Evolutionary conservation across 2,888 invertebrate species (phyloP).

Genomic region (Harpalus rufipes): DNA sequence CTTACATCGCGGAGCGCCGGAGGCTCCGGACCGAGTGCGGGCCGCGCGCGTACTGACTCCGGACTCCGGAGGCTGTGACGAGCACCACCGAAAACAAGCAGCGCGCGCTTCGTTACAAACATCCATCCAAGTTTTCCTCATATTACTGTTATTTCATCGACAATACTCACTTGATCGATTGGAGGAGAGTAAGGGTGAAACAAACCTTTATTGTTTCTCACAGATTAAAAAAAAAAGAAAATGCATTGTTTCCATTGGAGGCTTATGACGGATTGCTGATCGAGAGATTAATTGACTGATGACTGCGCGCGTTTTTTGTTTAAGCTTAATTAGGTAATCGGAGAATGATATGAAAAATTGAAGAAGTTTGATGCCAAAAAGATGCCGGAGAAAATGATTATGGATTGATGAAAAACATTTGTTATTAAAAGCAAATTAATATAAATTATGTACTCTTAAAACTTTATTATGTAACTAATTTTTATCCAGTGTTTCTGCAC

Average conservation of each 20-base stretch:
- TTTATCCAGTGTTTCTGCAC: too few species aligned
- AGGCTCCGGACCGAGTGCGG: slow-evolving; percentile 59
- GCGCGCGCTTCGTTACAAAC: slow-evolving; percentile 51
- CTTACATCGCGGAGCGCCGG: slow-evolving; percentile 43
- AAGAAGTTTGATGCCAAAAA: slow-evolving; percentile 18
- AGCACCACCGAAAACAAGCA: slow-evolving; percentile 52
- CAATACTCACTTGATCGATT: slow-evolving; percentile 24
- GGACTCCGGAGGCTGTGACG: slow-evolving; percentile 57
- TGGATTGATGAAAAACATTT: neutral
- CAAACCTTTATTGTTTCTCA: slow-evolving; percentile 56
- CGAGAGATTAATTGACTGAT: slow-evolving; percentile 55
- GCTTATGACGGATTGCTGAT: slow-evolving; percentile 61
- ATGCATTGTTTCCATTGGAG: slow-evolving; percentile 52
- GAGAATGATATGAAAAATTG: slow-evolving; percentile 47
- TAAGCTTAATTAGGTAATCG: slow-evolving; percentile 58
- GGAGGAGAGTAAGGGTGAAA: slow-evolving; percentile 10
- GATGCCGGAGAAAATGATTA: neutral
- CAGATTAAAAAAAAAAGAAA: slow-evolving; percentile 62
- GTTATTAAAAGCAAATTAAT: neutral
- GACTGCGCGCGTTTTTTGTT: slow-evolving; percentile 8
- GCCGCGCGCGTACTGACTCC: slow-evolving; percentile 60
- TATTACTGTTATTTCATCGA: neutral
- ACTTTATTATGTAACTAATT: neutral
- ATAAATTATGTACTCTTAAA: slow-evolving; percentile 5
- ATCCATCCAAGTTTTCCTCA: slow-evolving; percentile 19